These are phyloP conservation scores for Leptobrachium leishanense DNA, from an alignment of 2,113 vertebrate genomes.

Conservation along the genomic window DNA sequence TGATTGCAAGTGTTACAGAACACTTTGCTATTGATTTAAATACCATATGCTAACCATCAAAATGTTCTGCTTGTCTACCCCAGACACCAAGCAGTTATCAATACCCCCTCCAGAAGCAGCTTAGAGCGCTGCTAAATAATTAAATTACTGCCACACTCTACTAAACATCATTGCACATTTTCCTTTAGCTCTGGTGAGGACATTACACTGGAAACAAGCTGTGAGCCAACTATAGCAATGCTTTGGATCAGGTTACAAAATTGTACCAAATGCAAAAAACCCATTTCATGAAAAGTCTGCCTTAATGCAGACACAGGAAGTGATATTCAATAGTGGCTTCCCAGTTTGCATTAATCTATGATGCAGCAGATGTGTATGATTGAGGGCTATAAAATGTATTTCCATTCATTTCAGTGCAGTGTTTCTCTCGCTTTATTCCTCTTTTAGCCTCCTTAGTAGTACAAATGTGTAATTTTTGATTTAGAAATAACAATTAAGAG, in stretches of 20 bases:
- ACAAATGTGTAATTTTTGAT: no score
- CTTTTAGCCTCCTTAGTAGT: no score
- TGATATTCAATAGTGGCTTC: no score
- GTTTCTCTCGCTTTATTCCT: no score
- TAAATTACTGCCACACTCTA: slow-evolving; percentile 17
- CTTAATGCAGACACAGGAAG: no score
- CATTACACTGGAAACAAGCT: not conserved
- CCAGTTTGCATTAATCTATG: no score
- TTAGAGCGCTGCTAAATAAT: slow-evolving; percentile 33
- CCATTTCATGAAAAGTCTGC: no score
- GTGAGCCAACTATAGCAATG: not conserved
- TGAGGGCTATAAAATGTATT: no score
- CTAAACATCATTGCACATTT: not conserved
- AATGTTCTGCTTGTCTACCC: slow-evolving; percentile 17
- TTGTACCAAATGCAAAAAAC: not conserved
- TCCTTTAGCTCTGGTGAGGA: not conserved
- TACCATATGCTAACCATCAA: slow-evolving; percentile 7
- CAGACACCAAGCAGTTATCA: slow-evolving; percentile 23
- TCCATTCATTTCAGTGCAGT: no score
- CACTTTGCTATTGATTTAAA: slow-evolving; percentile 36
- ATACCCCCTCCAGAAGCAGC: slow-evolving; percentile 19
- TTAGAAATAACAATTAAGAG: no score
- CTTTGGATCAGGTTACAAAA: not conserved
- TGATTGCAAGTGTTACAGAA: slow-evolving; percentile 16
- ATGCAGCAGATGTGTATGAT: no score